A percentile compares a stretch with the other conserved stretches of the same genome.
Conservation (phyloP, 2,797 vertebrate genomes). For the Carapus acus region DNA sequence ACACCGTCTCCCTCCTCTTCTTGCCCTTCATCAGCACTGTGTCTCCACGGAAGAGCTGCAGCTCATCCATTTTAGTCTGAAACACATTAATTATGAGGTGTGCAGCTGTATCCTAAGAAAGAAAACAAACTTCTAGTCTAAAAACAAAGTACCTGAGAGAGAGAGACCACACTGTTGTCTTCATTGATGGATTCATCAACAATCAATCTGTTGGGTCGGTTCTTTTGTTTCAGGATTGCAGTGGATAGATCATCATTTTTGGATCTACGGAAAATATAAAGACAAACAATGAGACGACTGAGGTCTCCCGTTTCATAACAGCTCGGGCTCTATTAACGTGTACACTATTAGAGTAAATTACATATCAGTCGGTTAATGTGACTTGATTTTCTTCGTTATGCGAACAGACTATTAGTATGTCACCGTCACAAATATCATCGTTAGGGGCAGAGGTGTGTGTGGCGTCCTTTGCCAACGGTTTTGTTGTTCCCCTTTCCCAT, state of each 20-base stretch:
- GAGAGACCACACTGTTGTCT: slow-evolving; percentile 97
- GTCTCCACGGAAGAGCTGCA: slow-evolving; percentile 97
- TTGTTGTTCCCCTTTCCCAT: slow-evolving; percentile 35
- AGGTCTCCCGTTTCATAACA: too few species aligned
- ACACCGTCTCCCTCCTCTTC: slow-evolving; percentile 95
- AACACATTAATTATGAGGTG: slow-evolving; percentile 11
- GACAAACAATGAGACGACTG: too few species aligned
- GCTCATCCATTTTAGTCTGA: slow-evolving; percentile 97
- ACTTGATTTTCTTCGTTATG: too few species aligned
- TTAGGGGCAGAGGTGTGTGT: too few species aligned
- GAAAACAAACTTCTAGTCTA: not conserved
- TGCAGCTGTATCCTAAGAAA: not conserved
- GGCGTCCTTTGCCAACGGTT: too few species aligned
- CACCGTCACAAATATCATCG: too few species aligned
- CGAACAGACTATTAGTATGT: too few species aligned
- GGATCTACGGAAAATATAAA: too few species aligned
- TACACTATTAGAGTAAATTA: too few species aligned
- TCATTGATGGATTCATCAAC: slow-evolving; percentile 99
- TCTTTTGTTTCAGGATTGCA: slow-evolving; percentile 99
- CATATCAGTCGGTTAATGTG: too few species aligned
- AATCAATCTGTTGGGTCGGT: slow-evolving; percentile 94
- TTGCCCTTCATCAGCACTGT: slow-evolving; percentile 99
- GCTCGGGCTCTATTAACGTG: too few species aligned
- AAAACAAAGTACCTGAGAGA: slow-evolving; percentile 86
- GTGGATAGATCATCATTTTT: slow-evolving; percentile 97